Base-by-base conservation (phyloP, 2,797 vertebrate species). In the Takifugu ocellatus region DNA sequence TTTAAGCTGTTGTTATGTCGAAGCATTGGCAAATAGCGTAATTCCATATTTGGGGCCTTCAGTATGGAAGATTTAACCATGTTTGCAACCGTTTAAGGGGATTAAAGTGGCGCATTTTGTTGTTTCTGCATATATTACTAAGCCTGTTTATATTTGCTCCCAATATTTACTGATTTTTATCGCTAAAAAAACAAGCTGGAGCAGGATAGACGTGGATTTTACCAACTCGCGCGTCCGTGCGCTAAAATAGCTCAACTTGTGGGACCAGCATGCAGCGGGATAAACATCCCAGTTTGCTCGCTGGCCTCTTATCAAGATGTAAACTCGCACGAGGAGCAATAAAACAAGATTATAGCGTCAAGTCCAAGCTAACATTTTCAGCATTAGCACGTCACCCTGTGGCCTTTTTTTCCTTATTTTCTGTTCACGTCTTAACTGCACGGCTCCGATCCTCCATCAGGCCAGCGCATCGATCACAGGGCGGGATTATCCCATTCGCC, bases 401-500 rank as follows among this genome's bases (percentile, higher is more conserved):
- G 33, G 47, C 39, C 29, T 17, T 70, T 61, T 46, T 75, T 59
- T 63, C 26, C 42, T 65, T 54, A 68, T 69, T 57, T 59, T 25
- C 33, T 14, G 11, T 43, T 59, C 6, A 45, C 63, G 15, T 55
- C 56, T 61, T 70, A 31, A 63, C 61, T 68, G 51, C 57, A 26
- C 61, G n/a, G 1, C 64, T 60, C 51, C 21, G 44, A 80, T 83
- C 84, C 74, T 87, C 84, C 84, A 68, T 89, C 89, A 87, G 76
- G 67, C 77, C 45, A 46, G 61, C 51, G 54, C 63, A 91, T 91
- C 55, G 87, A 91, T 90, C 68, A 48, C 68, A 64, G 75, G 1
- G 45, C 79, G 70, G 87, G 79, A 88, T 92, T 90, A 89, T 89
- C 84, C 74, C 84, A 82, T 89, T 87, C 88, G 87, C 82, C 86